Evolutionary conservation across 1,140 invertebrate species (phyloP), one percentile per base, ranked within the genome.

Genomic region (Zaprionus lachaisei): DNA sequence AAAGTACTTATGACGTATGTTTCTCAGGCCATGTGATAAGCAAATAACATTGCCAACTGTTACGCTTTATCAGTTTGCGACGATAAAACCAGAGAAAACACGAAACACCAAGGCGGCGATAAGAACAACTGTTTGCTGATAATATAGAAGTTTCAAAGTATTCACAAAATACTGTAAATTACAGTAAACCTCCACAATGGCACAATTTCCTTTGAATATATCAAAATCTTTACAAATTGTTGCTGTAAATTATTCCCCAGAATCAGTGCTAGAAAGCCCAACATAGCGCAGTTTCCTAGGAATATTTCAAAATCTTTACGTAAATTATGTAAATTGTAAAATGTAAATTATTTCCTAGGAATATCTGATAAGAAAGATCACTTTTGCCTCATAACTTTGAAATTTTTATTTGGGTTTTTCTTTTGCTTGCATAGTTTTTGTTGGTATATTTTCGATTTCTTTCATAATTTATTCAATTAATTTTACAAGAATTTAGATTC

Each of bases 401-500:
- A 81, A 81, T 72, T 73, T 78, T 65, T 78, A 78, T 78, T 82
- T 20, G 38, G 49, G 34, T 41, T 60, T 47, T 17, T 47, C n/a
- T 56, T 58, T 38, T 41, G 14, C 49, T 72, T 66, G 26, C 41
- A 60, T 61, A 61, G 34, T 38, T 31, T 47, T 20, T 56, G 37
- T 24, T 51, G 47, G 20, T 24, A 47, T 47, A 47, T 24, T 49
- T 75, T 47, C 55, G 31, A 61, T 54, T 77, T 61, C 72, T 47
- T 66, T 72, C 51, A 49, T 58, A 41, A 26, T 75, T 58, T 37
- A 63, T 74, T 74, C 49, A 79, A 64, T 78, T 56, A 84, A 71
- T 76, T 72, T 81, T 79, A 79, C 61, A 84, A 79, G 63, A 85
- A 84, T 79, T 85, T 76, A 31, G 71, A 85, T 72, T 85, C 71